Evolutionary conservation across 2,888 invertebrate genomes (phyloP), one percentile per base, ranked within the genome.

Genomic region (Leptinotarsa tumamoca): DNA sequence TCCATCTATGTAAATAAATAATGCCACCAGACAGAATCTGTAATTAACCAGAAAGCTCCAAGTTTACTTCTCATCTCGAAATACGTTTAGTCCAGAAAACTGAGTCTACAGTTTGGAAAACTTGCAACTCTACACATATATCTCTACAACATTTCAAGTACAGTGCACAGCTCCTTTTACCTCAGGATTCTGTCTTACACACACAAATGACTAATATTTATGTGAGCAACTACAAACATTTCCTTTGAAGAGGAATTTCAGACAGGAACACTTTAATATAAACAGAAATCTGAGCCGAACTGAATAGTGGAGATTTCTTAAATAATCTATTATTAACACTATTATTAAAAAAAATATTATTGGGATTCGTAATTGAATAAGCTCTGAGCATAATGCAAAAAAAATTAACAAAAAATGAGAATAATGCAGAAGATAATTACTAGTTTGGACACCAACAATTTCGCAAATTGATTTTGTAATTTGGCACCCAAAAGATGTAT

Each of bases 191-290:
- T 58, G 58, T 21, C 58, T 58, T 58, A 58, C 58, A 58, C 21
- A 23, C 58, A 58, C 58, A 23, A 58, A 23, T 58, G 58, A 58
- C 58, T 21, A 58, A 21, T 58, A 58, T 58, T 58, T 58, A 58
- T 58, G 18, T 21, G 58, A 58, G 14, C 21, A 58, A 23, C 58
- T 58, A 58, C 23, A 58, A 21, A 58, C 58, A 23, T 58, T 23
- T 58, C 14, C 58, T 14, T 21, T 18, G 21, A 58, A 23, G 21
- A 14, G 14, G 15, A 58, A 58, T 21, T 18, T 58, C 23, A n/a
- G 23, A 58, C 13, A 21, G 58, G 4, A 58, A 58, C 1, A 58
- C 58, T 58, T 58, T 21, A n/a, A 21, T 14, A 58, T 23, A 58
- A 58, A 14, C 21, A 27, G 27, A 27, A 27, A 27, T 27, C 27